Evolutionary conservation across 1,140 invertebrate species (phyloP), one percentile per base, ranked within the genome.

Genomic region (Panulirus ornatus): DNA sequence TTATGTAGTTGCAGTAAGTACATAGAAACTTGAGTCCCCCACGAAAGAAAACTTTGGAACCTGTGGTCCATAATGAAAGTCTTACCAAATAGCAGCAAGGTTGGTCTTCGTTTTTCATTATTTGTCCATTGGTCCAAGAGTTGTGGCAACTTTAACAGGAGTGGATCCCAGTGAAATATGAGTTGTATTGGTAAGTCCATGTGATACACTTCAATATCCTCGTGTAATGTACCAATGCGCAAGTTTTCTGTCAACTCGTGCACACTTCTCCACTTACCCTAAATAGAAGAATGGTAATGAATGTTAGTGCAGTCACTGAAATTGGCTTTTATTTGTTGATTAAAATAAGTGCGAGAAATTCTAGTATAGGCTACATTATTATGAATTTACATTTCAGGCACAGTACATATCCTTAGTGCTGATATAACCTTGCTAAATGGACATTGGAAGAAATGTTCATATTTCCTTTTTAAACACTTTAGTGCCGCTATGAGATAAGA

Each of bases 181-280:
- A 88, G 76, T 19, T 19, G 38, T 40, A 88, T 9, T 19, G 78
- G 63, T 22, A 51, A 9, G 30, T 88, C 86, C 54, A 82, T 9
- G 63, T 88, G 78, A n/a, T 70, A 36, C 78, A 88, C 76, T 34
- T 88, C 86, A 38, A 88, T 88, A 30, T 88, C 73, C 27, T 88
- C 78, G 38, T 88, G 86, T 27, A 88, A 58, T 44, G 81, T 88
- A 11, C 86, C 86, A 38, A 82, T 88, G 1, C 86, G 75, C 8
- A 88, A 51, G 34, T 16, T 81, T 73, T 88, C 86, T 40, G 44
- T 36, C 30, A 88, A 63, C 51, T 88, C 86, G 30, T 88, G 86
- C 3, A 70, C 42, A n/a, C 86, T 88, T n/a, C 86, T 38, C 86
- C 86, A 88, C n/a, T 82, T 88, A 2, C 63, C 86, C 86, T 88